phyloP scores from a whole-genome alignment of 1,140 invertebrate genomes.

The Trissolcus basalis region DNA sequence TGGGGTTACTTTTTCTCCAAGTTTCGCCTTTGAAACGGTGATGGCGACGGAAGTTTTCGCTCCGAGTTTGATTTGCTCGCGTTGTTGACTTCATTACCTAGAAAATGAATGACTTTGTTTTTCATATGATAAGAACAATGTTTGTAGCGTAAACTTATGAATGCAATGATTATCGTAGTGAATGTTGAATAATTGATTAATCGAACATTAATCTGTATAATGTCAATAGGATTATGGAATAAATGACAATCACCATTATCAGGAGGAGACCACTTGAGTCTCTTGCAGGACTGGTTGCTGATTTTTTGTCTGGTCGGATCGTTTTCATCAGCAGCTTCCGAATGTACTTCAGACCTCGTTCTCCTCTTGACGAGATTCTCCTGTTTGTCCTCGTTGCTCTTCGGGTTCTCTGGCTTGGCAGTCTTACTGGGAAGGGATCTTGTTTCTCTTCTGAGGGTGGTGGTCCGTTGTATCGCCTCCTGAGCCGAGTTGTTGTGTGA shows the following conservation, averaged over 20 bases:
- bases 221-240: too few relatives aligned
- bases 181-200: too few relatives aligned
- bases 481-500: constrained; percentile 21
- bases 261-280: constrained; percentile 62
- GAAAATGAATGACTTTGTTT: constrained; percentile 3
- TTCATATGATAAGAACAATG: too few relatives aligned
- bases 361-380: constrained; percentile 65
- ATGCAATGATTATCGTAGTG: too few relatives aligned
- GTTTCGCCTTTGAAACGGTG: constrained; percentile 69
- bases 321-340: constrained; percentile 68
- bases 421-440: constrained; percentile 34
- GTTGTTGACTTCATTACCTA: constrained; percentile 34
- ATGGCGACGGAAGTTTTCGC: constrained; percentile 63
- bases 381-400: constrained; percentile 4
- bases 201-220: too few relatives aligned
- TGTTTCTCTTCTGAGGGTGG: constrained; percentile 41
- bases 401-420: not conserved
- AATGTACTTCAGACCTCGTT: constrained; percentile 70
- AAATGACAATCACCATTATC: constrained; percentile 40
- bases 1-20: constrained; percentile 72
- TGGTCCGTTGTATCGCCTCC: not conserved
- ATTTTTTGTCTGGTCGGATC: constrained; percentile 67
- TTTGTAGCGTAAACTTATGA: too few relatives aligned
- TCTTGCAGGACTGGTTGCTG: constrained; percentile 55
- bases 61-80: constrained; percentile 50